phyloP scores from a whole-genome alignment of 1,140 invertebrate species.

The Temnothorax longispinosus region DNA sequence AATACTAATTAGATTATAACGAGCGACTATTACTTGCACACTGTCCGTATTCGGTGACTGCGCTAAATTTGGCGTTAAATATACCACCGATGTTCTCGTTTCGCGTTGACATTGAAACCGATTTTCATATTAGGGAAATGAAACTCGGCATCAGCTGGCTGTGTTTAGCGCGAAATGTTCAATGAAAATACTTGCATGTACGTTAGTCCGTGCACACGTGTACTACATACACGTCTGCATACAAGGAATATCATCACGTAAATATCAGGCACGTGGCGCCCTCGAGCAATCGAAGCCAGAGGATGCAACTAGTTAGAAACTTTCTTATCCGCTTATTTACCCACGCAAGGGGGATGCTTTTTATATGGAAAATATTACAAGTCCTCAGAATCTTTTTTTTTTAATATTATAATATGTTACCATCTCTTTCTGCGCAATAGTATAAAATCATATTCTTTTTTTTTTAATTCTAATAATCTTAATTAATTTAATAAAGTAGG shows the following conservation, averaged over 20 bases:
- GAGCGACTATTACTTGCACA: not conserved
- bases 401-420: not conserved
- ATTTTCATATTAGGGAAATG: slow-evolving; percentile 29
- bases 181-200: slow-evolving; percentile 8
- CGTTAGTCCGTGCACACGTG: not conserved
- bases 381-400: not conserved
- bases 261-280: slow-evolving; percentile 70
- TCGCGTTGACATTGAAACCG: slow-evolving; percentile 17
- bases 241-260: not conserved
- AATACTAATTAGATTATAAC: not conserved
- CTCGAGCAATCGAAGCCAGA: slow-evolving; percentile 62
- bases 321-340: slow-evolving; percentile 12
- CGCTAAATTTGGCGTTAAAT: not conserved
- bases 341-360: not conserved
- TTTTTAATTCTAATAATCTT: not conserved
- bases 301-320: slow-evolving; percentile 32
- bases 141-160: not conserved
- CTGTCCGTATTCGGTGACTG: not conserved
- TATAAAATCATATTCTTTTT: not conserved
- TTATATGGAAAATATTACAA: not conserved
- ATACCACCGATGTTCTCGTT: not conserved
- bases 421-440: not conserved
- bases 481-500: not conserved
- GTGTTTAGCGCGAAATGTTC: slow-evolving; percentile 8
- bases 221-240: no score